Evolutionary conservation across 2,797 vertebrate species (phyloP).

Genomic region (Champsocephalus gunnari): DNA sequence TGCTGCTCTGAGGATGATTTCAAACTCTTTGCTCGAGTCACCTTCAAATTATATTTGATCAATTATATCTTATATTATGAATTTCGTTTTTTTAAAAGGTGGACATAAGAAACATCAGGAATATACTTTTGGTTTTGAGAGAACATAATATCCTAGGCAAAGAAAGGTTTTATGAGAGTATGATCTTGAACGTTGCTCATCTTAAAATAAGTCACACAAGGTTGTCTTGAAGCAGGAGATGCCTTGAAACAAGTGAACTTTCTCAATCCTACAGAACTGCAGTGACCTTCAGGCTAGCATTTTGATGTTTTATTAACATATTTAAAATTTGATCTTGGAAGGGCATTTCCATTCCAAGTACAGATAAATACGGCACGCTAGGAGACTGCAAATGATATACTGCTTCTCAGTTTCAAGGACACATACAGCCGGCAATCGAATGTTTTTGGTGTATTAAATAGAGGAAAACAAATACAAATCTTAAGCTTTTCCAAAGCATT

Average conservation of each 20-base stretch:
- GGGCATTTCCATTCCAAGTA: not conserved
- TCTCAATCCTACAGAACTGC: constrained; percentile 3
- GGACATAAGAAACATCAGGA: not conserved
- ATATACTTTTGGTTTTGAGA: not conserved
- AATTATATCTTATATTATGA: not conserved
- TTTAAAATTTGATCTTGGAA: not conserved
- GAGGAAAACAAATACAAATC: constrained; percentile 54
- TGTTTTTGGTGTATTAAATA: constrained; percentile 46
- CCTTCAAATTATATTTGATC: constrained; percentile 4
- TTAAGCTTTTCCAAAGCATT: constrained; percentile 41
- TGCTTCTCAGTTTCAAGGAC: constrained; percentile 35
- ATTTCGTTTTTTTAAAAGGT: not conserved
- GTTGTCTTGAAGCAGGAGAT: not conserved
- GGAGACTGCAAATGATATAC: constrained; percentile 6
- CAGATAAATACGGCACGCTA: constrained; percentile 21
- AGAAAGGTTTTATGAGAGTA: not conserved
- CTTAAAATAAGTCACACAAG: not conserved
- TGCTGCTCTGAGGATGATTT: not conserved
- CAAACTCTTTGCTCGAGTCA: not conserved
- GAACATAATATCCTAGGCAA: constrained; percentile 1
- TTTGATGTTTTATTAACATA: constrained; percentile 15
- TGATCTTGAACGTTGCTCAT: constrained; percentile 9
- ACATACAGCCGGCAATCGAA: constrained; percentile 18
- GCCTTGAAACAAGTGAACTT: constrained; percentile 8
- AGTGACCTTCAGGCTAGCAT: constrained; percentile 22